phyloP scores from a whole-genome alignment of 2,888 invertebrate species.

The Chrysina gloriosa region DNA sequence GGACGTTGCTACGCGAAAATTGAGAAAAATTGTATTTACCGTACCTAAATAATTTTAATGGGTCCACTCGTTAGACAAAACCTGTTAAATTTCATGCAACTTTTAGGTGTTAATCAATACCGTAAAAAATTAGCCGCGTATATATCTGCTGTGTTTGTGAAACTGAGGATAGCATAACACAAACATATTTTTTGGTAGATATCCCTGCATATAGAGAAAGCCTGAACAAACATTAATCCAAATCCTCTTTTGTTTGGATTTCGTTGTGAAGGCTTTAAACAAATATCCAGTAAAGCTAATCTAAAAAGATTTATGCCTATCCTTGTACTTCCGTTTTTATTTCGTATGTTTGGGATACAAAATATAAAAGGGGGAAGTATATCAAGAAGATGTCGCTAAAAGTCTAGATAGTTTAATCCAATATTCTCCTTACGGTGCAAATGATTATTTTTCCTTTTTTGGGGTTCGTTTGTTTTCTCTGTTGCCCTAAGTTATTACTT shows the following conservation, averaged over 20 bases:
- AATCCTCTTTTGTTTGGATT: not conserved
- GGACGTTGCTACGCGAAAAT: no score
- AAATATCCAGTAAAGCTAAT: constrained; percentile 3
- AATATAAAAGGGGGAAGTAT: not conserved
- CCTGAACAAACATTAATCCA: not conserved
- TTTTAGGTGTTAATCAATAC: no score
- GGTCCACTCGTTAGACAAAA: no score
- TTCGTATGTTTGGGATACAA: not conserved
- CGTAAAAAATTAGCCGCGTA: no score
- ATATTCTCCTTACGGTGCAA: not conserved
- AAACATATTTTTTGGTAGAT: not conserved
- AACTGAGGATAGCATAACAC: not conserved
- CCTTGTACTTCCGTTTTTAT: not conserved
- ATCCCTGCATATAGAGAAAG: not conserved
- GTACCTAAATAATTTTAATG: no score
- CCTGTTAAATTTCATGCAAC: no score
- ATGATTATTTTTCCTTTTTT: not conserved
- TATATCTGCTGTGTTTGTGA: no score
- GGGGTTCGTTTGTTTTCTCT: not conserved
- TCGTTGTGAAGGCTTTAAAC: not conserved
- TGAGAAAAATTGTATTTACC: no score
- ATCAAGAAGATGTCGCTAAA: not conserved
- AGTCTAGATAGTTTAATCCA: not conserved
- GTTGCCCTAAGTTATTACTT: not conserved
- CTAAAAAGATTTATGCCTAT: constrained; percentile 4